Conservation (phyloP, 1,140 invertebrate genomes). For the Drosophila pectinifera region DNA sequence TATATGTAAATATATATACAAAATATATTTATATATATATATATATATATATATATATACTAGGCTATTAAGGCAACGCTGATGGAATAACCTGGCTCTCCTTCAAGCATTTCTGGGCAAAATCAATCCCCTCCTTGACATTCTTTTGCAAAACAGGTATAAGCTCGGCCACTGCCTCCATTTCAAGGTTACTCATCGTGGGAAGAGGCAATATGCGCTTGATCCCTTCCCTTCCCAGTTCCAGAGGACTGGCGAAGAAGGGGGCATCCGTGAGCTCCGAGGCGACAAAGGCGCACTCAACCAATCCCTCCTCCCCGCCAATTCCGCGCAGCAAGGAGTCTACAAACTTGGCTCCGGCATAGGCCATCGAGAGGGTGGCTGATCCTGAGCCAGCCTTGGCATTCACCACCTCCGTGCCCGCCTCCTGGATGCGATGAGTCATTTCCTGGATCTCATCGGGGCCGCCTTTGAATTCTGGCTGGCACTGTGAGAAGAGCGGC, state of each 20-base stretch:
- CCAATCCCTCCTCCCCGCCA: constrained; percentile 92
- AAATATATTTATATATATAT: too few relatives aligned
- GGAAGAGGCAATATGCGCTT: constrained; percentile 97
- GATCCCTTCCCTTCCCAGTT: constrained; percentile 95
- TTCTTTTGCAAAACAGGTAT: constrained; percentile 96
- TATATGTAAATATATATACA: too few relatives aligned
- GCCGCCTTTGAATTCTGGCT: constrained; percentile 89
- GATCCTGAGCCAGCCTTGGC: constrained; percentile 99
- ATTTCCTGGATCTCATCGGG: constrained; percentile 90
- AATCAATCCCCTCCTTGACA: too few relatives aligned
- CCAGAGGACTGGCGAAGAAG: constrained; percentile 97
- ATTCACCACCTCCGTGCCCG: constrained; percentile 99
- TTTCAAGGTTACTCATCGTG: constrained; percentile 93
- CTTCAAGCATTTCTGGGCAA: too few relatives aligned
- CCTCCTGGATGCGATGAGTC: constrained; percentile 96
- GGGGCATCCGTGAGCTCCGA: constrained; percentile 94
- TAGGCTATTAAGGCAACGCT: too few relatives aligned
- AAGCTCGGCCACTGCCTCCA: constrained; percentile 92
- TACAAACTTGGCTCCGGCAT: constrained; percentile 96
- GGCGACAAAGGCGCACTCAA: constrained; percentile 97
- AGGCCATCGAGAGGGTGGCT: constrained; percentile 99
- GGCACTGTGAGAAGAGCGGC: constrained; percentile 95
- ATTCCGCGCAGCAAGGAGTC: constrained; percentile 91
- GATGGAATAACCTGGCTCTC: too few relatives aligned
- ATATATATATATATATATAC: too few relatives aligned